These are phyloP conservation scores for Agrochola lychnidis DNA, from an alignment of 2,888 invertebrate species.

Conservation along the genomic window DNA sequence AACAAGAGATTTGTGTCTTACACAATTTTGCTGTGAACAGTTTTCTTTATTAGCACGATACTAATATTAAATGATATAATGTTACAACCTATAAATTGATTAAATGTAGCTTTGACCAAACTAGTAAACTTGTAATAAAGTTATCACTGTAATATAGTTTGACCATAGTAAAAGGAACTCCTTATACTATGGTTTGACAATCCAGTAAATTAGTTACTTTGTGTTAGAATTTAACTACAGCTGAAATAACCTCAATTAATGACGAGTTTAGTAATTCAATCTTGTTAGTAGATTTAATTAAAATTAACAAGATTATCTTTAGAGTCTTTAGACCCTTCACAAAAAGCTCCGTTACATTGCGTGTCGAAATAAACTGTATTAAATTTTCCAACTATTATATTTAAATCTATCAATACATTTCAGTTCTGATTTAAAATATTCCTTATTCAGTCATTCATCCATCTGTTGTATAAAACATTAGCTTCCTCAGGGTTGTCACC, in stretches of 20 bases:
- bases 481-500: constrained; percentile 70
- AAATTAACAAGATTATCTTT: neutral
- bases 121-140: neutral
- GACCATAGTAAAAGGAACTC: too few relatives aligned
- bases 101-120: neutral
- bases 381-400: constrained; percentile 16
- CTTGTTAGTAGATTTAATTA: neutral
- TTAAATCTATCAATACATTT: constrained; percentile 28
- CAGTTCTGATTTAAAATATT: constrained; percentile 61
- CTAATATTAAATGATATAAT: too few relatives aligned
- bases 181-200: neutral
- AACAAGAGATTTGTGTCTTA: constrained; percentile 7
- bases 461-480: constrained; percentile 75
- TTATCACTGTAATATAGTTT: neutral
- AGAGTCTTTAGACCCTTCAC: neutral
- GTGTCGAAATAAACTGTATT: constrained; percentile 12
- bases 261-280: neutral
- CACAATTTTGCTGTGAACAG: neutral
- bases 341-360: constrained; percentile 7
- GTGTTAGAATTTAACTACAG: neutral
- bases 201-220: neutral
- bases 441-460: constrained; percentile 71
- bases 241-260: neutral
- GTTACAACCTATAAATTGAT: neutral
- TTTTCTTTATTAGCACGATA: neutral